Evolutionary conservation across 2,797 vertebrate genomes (phyloP).

Genomic region (Acropternis orthonyx): DNA sequence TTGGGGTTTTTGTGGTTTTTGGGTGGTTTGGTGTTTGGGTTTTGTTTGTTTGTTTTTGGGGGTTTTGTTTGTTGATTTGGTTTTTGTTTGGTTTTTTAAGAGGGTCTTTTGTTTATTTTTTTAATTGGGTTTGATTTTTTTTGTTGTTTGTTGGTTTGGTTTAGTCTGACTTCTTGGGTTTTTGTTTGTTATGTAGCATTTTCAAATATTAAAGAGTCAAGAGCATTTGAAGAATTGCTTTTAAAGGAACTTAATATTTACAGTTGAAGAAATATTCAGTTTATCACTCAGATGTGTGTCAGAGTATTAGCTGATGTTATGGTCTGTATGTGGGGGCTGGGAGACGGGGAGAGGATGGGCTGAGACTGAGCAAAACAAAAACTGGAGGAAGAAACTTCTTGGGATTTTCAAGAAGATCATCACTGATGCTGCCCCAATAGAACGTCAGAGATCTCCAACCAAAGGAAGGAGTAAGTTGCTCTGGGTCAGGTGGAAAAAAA

Average conservation of each 20-base stretch:
- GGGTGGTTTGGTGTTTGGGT: neutral
- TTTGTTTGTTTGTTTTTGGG: neutral
- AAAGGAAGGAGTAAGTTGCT: neutral
- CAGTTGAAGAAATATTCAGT: neutral
- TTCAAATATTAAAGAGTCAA: slow-evolving; percentile 30
- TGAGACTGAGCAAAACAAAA: neutral
- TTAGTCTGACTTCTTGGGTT: neutral
- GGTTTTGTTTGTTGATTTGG: neutral
- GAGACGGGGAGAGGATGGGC: accelerated
- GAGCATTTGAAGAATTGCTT: neutral
- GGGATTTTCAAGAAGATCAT: neutral
- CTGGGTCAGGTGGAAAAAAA: neutral
- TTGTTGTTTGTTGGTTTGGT: neutral
- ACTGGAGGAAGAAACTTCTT: neutral
- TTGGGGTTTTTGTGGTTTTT: neutral
- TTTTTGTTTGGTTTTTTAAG: neutral
- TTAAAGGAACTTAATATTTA: neutral
- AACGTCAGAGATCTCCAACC: neutral
- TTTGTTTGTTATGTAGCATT: neutral
- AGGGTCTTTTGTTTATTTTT: too few relatives aligned
- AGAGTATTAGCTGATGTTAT: neutral
- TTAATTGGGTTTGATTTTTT: neutral
- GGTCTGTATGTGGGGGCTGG: neutral
- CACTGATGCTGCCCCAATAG: neutral
- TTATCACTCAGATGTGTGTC: neutral